These are phyloP conservation scores for Napeogenes inachia DNA, from an alignment of 2,888 invertebrate genomes.

Conservation along the genomic window DNA sequence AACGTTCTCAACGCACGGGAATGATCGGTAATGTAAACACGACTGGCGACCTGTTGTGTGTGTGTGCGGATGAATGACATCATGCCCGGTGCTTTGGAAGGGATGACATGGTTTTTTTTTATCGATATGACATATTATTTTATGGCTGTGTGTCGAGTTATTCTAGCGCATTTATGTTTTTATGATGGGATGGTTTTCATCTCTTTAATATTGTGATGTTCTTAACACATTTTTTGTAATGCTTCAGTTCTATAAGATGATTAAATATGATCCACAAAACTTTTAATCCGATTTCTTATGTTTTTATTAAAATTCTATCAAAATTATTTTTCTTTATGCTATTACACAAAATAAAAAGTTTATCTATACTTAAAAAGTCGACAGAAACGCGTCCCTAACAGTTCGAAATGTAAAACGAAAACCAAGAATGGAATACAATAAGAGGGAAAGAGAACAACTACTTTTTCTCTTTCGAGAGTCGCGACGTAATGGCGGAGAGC, in stretches of 20 bases:
- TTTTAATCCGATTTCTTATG: too few relatives aligned
- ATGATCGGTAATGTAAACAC: slow-evolving; percentile 62
- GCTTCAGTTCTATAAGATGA: too few relatives aligned
- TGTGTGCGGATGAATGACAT: slow-evolving; percentile 74
- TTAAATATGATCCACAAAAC: too few relatives aligned
- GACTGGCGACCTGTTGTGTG: slow-evolving; percentile 60
- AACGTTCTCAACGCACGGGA: slow-evolving; percentile 49
- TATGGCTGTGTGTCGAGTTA: not conserved
- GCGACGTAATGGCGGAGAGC: slow-evolving; percentile 55
- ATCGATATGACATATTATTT: slow-evolving; percentile 16
- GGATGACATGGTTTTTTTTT: slow-evolving; percentile 10
- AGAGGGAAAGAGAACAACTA: slow-evolving; percentile 50
- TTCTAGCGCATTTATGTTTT: too few relatives aligned
- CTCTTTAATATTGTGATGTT: too few relatives aligned
- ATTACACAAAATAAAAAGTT: not conserved
- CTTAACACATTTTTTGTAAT: too few relatives aligned
- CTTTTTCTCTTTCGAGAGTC: slow-evolving; percentile 45
- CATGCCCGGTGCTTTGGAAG: slow-evolving; percentile 50
- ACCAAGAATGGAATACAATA: slow-evolving; percentile 73
- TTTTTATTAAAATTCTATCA: too few relatives aligned
- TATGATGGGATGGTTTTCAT: too few relatives aligned
- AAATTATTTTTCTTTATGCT: too few relatives aligned
- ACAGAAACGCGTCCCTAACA: slow-evolving; percentile 42
- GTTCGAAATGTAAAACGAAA: slow-evolving; percentile 71
- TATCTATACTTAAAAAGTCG: slow-evolving; percentile 32